A percentile compares a stretch with the other conserved stretches of the same genome.
Conservation (phyloP, 2,113 vertebrate species). For the Clinocottus analis region DNA sequence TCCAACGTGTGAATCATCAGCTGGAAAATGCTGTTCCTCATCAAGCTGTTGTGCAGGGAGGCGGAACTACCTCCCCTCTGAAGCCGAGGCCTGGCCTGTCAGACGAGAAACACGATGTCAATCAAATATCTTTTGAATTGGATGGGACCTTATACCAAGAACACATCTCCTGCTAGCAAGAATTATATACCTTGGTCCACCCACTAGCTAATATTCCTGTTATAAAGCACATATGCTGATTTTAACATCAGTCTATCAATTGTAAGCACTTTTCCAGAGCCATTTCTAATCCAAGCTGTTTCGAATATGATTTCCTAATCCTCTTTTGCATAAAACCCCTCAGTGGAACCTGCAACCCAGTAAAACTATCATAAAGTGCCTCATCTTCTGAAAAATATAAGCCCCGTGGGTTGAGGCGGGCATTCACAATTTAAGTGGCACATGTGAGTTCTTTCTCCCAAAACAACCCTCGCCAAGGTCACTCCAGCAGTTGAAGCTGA, state of each 20-base stretch:
- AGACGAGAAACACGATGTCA: conserved; percentile 51
- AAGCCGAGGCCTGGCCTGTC: conserved; percentile 91
- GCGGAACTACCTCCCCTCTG: conserved; percentile 96
- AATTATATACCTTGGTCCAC: not conserved
- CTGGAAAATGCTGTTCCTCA: conserved; percentile 99
- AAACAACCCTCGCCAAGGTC: conserved; percentile 45
- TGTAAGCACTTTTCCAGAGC: conserved; percentile 21
- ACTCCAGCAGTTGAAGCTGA: conserved; percentile 28
- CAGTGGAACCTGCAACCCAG: conserved; percentile 44
- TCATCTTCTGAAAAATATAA: conserved; percentile 46
- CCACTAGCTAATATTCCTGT: conserved; percentile 11
- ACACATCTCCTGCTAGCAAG: not conserved
- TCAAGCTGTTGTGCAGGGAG: conserved; percentile 96
- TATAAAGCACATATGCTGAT: not conserved
- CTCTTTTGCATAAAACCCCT: conserved; percentile 55
- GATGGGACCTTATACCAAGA: not conserved
- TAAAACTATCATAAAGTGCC: conserved; percentile 39
- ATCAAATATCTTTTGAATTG: conserved; percentile 17
- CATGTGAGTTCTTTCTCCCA: conserved; percentile 7
- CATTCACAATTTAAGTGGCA: conserved; percentile 25
- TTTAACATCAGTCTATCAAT: conserved; percentile 24
- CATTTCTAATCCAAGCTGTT: conserved; percentile 42
- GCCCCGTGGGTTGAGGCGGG: conserved; percentile 37
- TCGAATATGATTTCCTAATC: conserved; percentile 58
- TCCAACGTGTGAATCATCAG: conserved; percentile 98